These are phyloP conservation scores for Gastrophryne carolinensis DNA, from an alignment of 2,797 vertebrate genomes.

Conservation along the genomic window DNA sequence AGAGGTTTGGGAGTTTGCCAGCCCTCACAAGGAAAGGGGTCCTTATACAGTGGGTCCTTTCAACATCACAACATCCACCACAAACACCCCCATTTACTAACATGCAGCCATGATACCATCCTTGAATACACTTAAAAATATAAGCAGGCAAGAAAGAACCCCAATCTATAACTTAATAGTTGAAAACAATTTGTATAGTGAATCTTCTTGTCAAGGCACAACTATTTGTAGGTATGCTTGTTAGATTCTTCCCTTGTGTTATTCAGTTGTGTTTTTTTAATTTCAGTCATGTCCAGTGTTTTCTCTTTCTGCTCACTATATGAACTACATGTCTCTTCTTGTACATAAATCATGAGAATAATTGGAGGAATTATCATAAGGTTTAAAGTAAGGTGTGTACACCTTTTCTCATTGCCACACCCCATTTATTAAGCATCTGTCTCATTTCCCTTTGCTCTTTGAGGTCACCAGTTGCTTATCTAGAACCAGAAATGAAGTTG, in stretches of 20 bases:
- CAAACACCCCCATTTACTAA: too few species aligned
- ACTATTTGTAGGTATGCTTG: neutral
- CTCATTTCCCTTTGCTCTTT: slow-evolving; percentile 45
- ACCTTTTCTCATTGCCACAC: slow-evolving; percentile 48
- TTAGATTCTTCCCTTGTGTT: neutral
- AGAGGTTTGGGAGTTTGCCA: too few species aligned
- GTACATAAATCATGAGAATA: slow-evolving; percentile 38
- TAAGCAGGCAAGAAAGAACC: too few species aligned
- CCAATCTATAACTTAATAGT: too few species aligned
- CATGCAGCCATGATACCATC: too few species aligned
- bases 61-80: too few species aligned
- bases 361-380: slow-evolving; percentile 48
- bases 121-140: too few species aligned
- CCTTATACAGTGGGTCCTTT: too few species aligned
- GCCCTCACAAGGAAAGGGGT: too few species aligned
- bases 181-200: too few species aligned
- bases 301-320: neutral
- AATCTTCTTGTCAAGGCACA: neutral
- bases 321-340: slow-evolving; percentile 21
- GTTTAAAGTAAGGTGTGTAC: slow-evolving; percentile 48
- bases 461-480: slow-evolving; percentile 44
- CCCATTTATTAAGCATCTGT: slow-evolving; percentile 44
- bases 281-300: neutral
- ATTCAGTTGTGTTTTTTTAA: neutral
- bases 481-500: slow-evolving; percentile 10